Conservation (phyloP, 1,140 invertebrate species). For the Drosophila simulans region DNA sequence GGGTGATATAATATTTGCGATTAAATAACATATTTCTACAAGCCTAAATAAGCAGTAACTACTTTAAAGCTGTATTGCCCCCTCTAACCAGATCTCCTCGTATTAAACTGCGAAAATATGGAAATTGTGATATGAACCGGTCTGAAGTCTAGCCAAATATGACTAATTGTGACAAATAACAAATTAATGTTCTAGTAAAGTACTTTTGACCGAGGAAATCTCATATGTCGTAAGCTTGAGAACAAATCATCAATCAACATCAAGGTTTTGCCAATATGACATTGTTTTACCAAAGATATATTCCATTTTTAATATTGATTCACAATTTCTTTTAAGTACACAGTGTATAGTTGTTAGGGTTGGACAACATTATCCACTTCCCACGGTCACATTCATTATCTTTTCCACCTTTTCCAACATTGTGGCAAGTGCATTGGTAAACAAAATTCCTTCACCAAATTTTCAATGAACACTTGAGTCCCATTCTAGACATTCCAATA, state of each 20-base stretch:
- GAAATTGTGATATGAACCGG: neutral
- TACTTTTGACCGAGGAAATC: too few species aligned
- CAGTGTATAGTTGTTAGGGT: too few species aligned
- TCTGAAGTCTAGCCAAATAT: neutral
- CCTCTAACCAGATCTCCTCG: neutral
- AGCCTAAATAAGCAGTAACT: neutral
- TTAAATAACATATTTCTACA: neutral
- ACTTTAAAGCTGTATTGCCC: neutral
- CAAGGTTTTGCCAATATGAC: too few species aligned
- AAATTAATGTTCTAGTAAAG: neutral
- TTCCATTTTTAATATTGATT: too few species aligned
- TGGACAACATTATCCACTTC: neutral
- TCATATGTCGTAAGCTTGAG: too few species aligned
- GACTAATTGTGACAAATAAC: neutral
- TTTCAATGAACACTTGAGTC: slow-evolving; percentile 13
- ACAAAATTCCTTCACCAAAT: neutral
- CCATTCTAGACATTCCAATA: slow-evolving; percentile 21
- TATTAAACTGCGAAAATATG: neutral
- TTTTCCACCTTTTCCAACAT: neutral
- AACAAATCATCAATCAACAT: too few species aligned
- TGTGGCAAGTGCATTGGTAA: neutral
- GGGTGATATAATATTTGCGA: neutral
- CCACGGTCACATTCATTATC: neutral
- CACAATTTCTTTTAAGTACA: too few species aligned
- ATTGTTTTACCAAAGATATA: too few species aligned